A percentile compares a stretch with the other conserved stretches of the same genome.
Conservation (phyloP, 2,113 vertebrate species). For the Polypterus bichir region DNA sequence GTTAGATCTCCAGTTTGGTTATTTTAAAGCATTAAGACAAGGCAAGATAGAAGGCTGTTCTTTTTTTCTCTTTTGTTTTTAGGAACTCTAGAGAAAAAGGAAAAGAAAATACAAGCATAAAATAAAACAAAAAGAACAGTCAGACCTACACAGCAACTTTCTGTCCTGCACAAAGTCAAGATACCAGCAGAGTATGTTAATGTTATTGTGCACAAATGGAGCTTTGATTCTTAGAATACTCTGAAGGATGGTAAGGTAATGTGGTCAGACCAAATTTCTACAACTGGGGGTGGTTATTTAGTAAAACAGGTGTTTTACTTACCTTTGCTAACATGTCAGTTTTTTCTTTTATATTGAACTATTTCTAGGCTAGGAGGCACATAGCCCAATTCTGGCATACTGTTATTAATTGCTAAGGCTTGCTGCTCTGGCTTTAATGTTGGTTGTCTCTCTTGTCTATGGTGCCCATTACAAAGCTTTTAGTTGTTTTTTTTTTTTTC, state of each 20-base stretch:
- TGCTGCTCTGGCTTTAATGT: slow-evolving; percentile 62
- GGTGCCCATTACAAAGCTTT: slow-evolving; percentile 51
- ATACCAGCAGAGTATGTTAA: slow-evolving; percentile 61
- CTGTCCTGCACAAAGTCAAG: slow-evolving; percentile 84
- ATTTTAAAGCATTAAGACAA: slow-evolving; percentile 99
- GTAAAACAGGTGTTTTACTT: slow-evolving; percentile 38
- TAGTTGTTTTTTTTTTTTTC: no score
- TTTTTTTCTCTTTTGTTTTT: slow-evolving; percentile 73
- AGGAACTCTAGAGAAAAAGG: slow-evolving; percentile 77
- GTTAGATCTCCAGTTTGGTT: slow-evolving; percentile 98
- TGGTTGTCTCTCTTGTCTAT: slow-evolving; percentile 45
- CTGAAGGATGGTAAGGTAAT: slow-evolving; percentile 18
- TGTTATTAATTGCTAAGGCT: slow-evolving; percentile 74
- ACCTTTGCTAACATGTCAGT: background rate
- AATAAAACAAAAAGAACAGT: slow-evolving; percentile 54
- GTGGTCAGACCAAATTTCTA: slow-evolving; percentile 18
- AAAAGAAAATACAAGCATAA: slow-evolving; percentile 20
- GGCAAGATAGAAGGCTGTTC: slow-evolving; percentile 97
- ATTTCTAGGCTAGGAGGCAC: slow-evolving; percentile 58
- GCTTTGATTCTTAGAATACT: slow-evolving; percentile 17
- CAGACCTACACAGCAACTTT: slow-evolving; percentile 75
- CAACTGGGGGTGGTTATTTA: slow-evolving; percentile 21
- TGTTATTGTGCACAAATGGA: slow-evolving; percentile 36
- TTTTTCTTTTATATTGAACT: slow-evolving; percentile 40
- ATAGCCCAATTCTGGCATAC: slow-evolving; percentile 52